Conservation (phyloP, 2,888 invertebrate genomes). For the Thymelicus sylvestris region DNA sequence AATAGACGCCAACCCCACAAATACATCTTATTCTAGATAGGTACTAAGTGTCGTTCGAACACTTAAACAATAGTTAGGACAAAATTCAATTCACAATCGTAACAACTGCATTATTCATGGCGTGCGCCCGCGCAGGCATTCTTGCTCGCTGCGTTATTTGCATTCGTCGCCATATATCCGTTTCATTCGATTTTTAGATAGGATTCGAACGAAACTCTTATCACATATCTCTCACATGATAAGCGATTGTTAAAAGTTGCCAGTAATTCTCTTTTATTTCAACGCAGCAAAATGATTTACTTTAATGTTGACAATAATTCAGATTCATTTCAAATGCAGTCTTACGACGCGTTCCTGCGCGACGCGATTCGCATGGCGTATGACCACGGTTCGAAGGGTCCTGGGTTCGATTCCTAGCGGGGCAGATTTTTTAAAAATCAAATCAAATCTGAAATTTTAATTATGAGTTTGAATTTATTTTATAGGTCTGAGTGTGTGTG, state of each 20-base stretch:
- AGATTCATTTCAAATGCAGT: too few relatives aligned
- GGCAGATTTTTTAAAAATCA: too few relatives aligned
- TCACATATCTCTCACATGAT: slow-evolving; percentile 12
- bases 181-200: slow-evolving; percentile 26
- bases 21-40: background rate
- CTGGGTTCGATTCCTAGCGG: too few relatives aligned
- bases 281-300: too few relatives aligned
- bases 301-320: too few relatives aligned
- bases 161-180: slow-evolving; percentile 49
- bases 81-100: slow-evolving; percentile 21
- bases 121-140: slow-evolving; percentile 62
- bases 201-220: slow-evolving; percentile 26
- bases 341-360: too few relatives aligned
- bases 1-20: too few relatives aligned
- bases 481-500: too few relatives aligned
- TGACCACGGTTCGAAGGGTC: too few relatives aligned
- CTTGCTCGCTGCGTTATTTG: slow-evolving; percentile 55
- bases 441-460: too few relatives aligned
- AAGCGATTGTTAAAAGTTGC: slow-evolving; percentile 1
- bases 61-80: slow-evolving; percentile 15
- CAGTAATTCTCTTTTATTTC: background rate
- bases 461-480: too few relatives aligned
- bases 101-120: slow-evolving; percentile 65
- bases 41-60: slow-evolving; percentile 8
- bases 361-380: too few relatives aligned